Evolutionary conservation across 2,888 invertebrate species (phyloP), one percentile per base, ranked within the genome.

Genomic region (Sarcophaga rosellei): DNA sequence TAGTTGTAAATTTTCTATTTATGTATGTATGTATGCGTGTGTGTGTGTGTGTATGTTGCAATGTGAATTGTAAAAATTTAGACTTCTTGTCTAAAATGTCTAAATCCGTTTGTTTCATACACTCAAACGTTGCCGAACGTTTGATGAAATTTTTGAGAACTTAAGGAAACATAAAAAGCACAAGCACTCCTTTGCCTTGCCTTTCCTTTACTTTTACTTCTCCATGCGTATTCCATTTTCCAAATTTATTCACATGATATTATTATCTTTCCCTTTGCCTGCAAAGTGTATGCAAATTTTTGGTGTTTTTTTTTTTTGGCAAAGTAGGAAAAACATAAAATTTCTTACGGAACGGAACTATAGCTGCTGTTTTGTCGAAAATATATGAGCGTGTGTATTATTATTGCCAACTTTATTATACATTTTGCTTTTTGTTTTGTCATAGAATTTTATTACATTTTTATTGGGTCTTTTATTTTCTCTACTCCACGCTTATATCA

Each of bases 401-500:
- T 75, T 70, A 63, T 76, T 70, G 70, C 47, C 70, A 53, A 82
- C 76, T 82, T 76, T 82, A 70, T 72, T 84, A 25, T 57, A 77
- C 77, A 69, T 5, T 53, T 53, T 53, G 12, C 15, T 53, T 53
- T 53, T 53, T 35, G 35, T 53, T 17, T 78, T 84, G 73, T 81
- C 65, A 77, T 65, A 78, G 74, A 77, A 78, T 84, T 84, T 86
- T 86, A 86, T 86, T 86, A 81, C 84, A 66, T 65, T 86, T 86
- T 86, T 84, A 84, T 84, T 86, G 25, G 84, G 81, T 75, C 65
- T 81, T 74, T 77, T 70, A 45, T 53, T 75, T 20, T 35, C 47
- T n/a, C n/a, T 72, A 23, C 59, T 35, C 35, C 8, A 35, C 35
- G 10, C 0, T 35, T 47, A 17, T 3, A 70, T 70, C 2, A 23